Conservation (phyloP, 2,888 invertebrate genomes). For the Acanthococcus lagerstroemiae region DNA sequence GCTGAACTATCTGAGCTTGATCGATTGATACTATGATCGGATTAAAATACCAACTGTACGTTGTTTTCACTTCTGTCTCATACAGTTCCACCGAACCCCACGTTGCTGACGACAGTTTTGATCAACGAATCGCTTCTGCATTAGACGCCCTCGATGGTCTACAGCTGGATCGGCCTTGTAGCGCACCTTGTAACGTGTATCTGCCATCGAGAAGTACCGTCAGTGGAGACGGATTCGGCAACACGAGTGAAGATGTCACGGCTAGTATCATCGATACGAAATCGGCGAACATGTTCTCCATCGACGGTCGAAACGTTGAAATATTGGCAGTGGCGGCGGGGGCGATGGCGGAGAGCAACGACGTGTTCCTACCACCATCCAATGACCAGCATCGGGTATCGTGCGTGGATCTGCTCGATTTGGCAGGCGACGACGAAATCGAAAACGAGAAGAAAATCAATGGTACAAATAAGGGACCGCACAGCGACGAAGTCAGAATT, state of each 20-base stretch:
- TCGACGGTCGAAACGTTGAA: not conserved
- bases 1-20: not conserved
- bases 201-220: not conserved
- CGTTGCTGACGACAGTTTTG: slow-evolving; percentile 43
- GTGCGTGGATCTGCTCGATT: slow-evolving; percentile 81
- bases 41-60: no score
- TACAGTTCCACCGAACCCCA: not conserved
- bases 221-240: not conserved
- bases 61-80: not conserved
- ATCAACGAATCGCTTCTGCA: slow-evolving; percentile 53
- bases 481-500: slow-evolving; percentile 83
- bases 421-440: slow-evolving; percentile 50
- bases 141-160: slow-evolving; percentile 52
- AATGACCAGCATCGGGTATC: slow-evolving; percentile 64
- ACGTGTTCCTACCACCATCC: not conserved
- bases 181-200: not conserved
- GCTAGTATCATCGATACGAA: not conserved
- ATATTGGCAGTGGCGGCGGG: not conserved
- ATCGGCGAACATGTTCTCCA: no score
- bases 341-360: not conserved
- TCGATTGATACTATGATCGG: no score
- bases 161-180: slow-evolving; percentile 41
- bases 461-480: slow-evolving; percentile 58
- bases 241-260: not conserved
- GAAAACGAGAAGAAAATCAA: slow-evolving; percentile 57